Percentiles rank a stretch among this genome's conserved stretches.
Evolutionary conservation across 2,113 vertebrate genomes (phyloP).

Genomic region (Orthonyx spaldingii): DNA sequence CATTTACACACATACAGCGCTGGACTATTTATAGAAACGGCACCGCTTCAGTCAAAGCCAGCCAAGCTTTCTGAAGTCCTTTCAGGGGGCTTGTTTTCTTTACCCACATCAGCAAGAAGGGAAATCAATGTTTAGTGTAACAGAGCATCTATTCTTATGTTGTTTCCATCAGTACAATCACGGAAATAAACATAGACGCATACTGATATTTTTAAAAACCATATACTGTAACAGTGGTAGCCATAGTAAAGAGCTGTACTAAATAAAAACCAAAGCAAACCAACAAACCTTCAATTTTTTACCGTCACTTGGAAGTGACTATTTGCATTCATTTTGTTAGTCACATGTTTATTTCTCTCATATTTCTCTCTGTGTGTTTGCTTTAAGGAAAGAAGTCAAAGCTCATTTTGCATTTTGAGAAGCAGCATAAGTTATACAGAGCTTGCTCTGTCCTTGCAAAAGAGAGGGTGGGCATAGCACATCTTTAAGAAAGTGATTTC

Average conservation of each 20-base stretch:
- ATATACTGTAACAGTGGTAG: background rate
- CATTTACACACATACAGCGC: background rate
- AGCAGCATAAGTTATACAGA: background rate
- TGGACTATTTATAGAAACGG: constrained; percentile 22
- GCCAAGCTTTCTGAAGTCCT: background rate
- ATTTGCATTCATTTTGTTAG: background rate
- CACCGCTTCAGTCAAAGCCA: constrained; percentile 32
- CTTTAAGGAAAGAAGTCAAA: background rate
- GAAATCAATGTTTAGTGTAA: background rate
- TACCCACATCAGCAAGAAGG: background rate
- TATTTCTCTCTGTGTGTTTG: background rate
- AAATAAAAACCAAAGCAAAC: background rate
- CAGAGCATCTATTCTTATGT: background rate
- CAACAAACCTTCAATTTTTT: background rate
- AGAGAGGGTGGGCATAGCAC: background rate
- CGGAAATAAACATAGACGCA: background rate
- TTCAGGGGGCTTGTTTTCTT: background rate
- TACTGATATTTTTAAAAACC: background rate
- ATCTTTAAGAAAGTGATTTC: background rate
- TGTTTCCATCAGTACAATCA: background rate
- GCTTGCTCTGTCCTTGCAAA: background rate
- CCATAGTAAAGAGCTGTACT: background rate
- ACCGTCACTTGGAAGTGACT: background rate
- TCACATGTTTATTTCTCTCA: background rate
- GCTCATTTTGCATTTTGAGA: background rate